phyloP scores from a whole-genome alignment of 2,888 invertebrate genomes.

The Megastigmus dorsalis region DNA sequence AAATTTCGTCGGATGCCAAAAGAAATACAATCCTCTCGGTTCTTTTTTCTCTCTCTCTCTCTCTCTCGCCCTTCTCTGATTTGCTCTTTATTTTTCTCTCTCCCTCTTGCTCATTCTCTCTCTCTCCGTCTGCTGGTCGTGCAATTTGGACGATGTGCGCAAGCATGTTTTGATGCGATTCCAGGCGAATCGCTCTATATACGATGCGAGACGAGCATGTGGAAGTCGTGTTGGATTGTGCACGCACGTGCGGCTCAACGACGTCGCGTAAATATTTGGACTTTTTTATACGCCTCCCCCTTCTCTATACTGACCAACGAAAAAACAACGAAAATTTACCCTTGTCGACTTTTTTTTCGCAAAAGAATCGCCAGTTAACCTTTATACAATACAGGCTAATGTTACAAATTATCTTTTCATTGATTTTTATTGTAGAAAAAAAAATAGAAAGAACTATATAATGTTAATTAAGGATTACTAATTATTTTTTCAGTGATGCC shows the following conservation, averaged over 20 bases:
- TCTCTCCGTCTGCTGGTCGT: neutral
- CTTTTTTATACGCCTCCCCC: conserved; percentile 15
- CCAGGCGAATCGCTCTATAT: conserved; percentile 36
- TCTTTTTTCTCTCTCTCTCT: conserved; percentile 10
- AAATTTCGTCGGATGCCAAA: conserved; percentile 38
- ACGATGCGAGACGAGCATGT: conserved; percentile 37
- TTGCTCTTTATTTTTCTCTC: too few species aligned
- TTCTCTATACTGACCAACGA: neutral
- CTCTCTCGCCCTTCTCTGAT: neutral
- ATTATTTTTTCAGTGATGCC: too few species aligned
- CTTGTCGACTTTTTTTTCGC: too few species aligned
- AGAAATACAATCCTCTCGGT: conserved; percentile 26
- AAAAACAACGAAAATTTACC: conserved; percentile 21
- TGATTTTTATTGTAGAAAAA: too few species aligned
- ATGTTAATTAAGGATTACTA: too few species aligned
- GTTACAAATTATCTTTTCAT: too few species aligned
- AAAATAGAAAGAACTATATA: too few species aligned
- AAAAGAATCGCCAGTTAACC: too few species aligned
- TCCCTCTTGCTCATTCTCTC: neutral
- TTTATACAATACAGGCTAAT: too few species aligned
- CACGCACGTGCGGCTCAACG: conserved; percentile 11
- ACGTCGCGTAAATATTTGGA: conserved; percentile 47
- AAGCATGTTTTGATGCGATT: conserved; percentile 31
- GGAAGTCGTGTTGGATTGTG: conserved; percentile 44
- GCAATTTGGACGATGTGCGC: conserved; percentile 27